A percentile compares a stretch with the other conserved stretches of the same genome.
phyloP scores from a whole-genome alignment of 2,888 invertebrate genomes.

The Tanypteryx hageni region DNA sequence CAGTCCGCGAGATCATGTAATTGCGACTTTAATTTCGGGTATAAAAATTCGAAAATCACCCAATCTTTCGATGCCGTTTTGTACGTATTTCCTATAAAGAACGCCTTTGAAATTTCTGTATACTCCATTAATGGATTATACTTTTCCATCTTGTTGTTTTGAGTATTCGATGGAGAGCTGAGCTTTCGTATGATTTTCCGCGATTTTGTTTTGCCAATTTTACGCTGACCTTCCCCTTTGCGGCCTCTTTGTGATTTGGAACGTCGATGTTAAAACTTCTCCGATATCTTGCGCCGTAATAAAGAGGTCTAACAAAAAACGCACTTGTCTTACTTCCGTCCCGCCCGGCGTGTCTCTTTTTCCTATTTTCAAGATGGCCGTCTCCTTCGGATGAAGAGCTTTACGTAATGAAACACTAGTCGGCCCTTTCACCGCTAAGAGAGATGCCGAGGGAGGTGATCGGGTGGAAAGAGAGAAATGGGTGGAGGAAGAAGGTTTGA shows the following conservation, averaged over 20 bases:
- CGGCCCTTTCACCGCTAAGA: neutral
- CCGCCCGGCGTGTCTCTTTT: neutral
- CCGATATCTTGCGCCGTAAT: neutral
- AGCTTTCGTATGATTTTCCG: too few species aligned
- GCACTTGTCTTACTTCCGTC: neutral
- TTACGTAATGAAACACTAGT: neutral
- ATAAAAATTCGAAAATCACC: too few species aligned
- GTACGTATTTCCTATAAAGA: too few species aligned
- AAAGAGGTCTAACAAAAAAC: neutral
- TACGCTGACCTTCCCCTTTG: neutral
- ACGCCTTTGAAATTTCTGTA: too few species aligned
- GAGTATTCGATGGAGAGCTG: too few species aligned
- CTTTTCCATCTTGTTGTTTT: too few species aligned
- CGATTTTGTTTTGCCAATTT: too few species aligned
- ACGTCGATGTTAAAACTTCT: neutral
- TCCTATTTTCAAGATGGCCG: neutral
- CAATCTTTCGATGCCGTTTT: too few species aligned
- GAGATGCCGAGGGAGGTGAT: neutral
- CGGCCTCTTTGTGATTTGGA: neutral
- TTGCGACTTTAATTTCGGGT: too few species aligned
- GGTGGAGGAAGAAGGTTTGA: neutral
- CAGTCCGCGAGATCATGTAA: too few species aligned
- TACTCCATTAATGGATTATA: too few species aligned
- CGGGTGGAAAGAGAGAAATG: neutral
- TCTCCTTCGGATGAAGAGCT: neutral